These are phyloP conservation scores for Agonopterix arenella DNA, from an alignment of 2,888 invertebrate genomes.

Conservation along the genomic window DNA sequence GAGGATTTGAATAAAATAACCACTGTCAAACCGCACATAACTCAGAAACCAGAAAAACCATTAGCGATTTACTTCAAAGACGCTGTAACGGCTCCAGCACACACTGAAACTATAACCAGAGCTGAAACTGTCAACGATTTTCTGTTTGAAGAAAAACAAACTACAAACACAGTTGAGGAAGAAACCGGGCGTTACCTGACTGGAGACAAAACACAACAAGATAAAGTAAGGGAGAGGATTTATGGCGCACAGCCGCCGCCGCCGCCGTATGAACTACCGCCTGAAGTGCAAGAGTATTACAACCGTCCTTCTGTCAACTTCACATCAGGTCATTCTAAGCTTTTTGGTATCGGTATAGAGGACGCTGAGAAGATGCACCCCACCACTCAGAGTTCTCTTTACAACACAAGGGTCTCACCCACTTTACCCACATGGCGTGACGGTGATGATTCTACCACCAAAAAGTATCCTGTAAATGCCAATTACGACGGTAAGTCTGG, in stretches of 20 bases:
- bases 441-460: slow-evolving; percentile 55
- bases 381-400: slow-evolving; percentile 67
- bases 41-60: slow-evolving; percentile 65
- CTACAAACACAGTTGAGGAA: slow-evolving; percentile 24
- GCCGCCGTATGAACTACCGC: slow-evolving; percentile 25
- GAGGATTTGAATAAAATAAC: slow-evolving; percentile 33
- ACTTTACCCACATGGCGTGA: slow-evolving; percentile 76
- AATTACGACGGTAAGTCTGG: slow-evolving; percentile 57
- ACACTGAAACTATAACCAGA: slow-evolving; percentile 38
- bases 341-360: slow-evolving; percentile 79
- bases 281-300: slow-evolving; percentile 38
- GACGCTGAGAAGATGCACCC: slow-evolving; percentile 73
- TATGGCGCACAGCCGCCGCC: slow-evolving; percentile 19
- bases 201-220: slow-evolving; percentile 10
- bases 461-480: slow-evolving; percentile 51
- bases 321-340: slow-evolving; percentile 79
- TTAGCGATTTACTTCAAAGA: slow-evolving; percentile 59
- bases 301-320: slow-evolving; percentile 45
- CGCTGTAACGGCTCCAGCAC: slow-evolving; percentile 22
- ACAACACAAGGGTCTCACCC: slow-evolving; percentile 78
- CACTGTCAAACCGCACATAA: slow-evolving; percentile 63
- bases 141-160: slow-evolving; percentile 38
- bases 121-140: slow-evolving; percentile 51
- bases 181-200: slow-evolving; percentile 11
- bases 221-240: background rate